Evolutionary conservation across 1,140 invertebrate species (phyloP), one percentile per base, ranked within the genome.

Genomic region (Tetramorium parvispinum): DNA sequence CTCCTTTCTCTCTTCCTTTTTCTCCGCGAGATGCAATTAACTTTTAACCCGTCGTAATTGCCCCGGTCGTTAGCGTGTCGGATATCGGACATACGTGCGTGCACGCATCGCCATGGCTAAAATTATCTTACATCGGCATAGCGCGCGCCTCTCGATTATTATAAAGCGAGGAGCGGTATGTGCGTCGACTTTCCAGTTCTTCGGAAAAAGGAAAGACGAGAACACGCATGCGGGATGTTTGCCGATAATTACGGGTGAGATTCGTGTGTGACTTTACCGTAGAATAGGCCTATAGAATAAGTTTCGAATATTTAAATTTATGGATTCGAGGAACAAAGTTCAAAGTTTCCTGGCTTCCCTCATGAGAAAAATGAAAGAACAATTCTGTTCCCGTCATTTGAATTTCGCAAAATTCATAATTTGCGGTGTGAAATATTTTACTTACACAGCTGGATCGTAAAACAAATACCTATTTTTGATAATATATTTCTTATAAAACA

Each of bases 1-100:
- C 24, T 24, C 13, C 37, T 24, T 21, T 16, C 16, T 61, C 27
- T 32, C 53, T 61, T 43, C 27, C 59, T 37, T 32, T n/a, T 5
- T 16, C 37, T 32, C 11, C 27, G 0, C 51, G 24, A 53, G 86
- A 57, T 59, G 87, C 89, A 91, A 91, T 91, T 91, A 91, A 89
- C 91, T 89, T 91, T 91, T 90, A 89, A 90, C 91, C 87, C 87
- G 53, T 73, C 68, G 78, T 91, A 91, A 91, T 91, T 88, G 85
- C 81, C 32, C 59, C 21, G 53, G 43, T 70, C 55, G 27, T 86
- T 81, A 70, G 63, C 77, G 77, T 78, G 77, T 71, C 63, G 85
- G 57, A 82, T 82, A 71, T 86, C 85, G 43, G 71, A 49, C 27
- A 16, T 40, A 46, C 10, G 73, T 79, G 63, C 85, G 24, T 53